Base-by-base conservation (phyloP, 2,888 invertebrate genomes). In the Spodoptera littoralis region DNA sequence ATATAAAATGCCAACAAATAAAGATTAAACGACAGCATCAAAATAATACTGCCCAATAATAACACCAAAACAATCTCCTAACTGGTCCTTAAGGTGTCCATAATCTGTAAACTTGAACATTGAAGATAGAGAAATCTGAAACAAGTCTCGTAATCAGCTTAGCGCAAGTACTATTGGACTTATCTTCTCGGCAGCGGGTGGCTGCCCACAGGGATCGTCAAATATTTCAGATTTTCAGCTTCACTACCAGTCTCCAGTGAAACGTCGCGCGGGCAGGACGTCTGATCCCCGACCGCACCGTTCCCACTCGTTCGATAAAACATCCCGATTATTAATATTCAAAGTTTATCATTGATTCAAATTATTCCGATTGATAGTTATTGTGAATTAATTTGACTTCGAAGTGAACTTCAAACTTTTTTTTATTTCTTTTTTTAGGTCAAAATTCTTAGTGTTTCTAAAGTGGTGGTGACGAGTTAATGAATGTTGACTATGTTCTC, bases 61-160 rank as follows among this genome's bases (percentile, higher is more conserved):
- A 53, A 49, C 42, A 6, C 13, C 50, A n/a, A 45, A 60, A 63
- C 47, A 76, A 61, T 49, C 55, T 42, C 36, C 18, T 50, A 59
- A 61, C 9, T 30, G 30, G 43, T 51, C 27, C 60, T 62, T 53
- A 50, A 57, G 46, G 71, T 65, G 67, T 52, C 57, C 50, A 52
- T 74, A 77, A 76, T 73, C 71, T 66, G 65, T 55, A 71, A 68
- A 64, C 53, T 66, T 65, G 50, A 70, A 60, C 51, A 59, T 61
- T 62, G 47, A 24, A 73, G 53, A 73, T 60, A 76, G 75, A 76
- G 76, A 82, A 77, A 84, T 82, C 82, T 80, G 74, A 84, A 84
- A 81, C 84, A 83, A 81, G 79, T 57, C 62, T 76, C 75, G 80
- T 90, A 88, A 89, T 89, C 84, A 87, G 89, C 88, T 91, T 90